phyloP scores from a whole-genome alignment of 2,888 invertebrate genomes.

The Spodoptera exigua region DNA sequence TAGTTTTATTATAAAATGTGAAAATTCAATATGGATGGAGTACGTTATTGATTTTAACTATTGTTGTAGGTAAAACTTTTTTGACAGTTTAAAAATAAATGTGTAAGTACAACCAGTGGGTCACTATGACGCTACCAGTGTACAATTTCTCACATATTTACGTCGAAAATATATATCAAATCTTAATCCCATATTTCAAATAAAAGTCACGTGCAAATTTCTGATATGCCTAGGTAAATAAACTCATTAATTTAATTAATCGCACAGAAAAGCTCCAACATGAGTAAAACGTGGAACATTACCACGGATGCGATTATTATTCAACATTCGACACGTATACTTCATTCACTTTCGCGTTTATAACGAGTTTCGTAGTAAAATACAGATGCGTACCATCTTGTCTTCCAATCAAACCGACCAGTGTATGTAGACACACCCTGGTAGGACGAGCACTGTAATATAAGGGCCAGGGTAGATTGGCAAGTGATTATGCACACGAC shows the following conservation, averaged over 20 bases:
- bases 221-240: too few relatives aligned
- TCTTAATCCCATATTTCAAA: too few relatives aligned
- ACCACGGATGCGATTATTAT: slow-evolving; percentile 39
- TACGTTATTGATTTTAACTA: too few relatives aligned
- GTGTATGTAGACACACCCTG: slow-evolving; percentile 8
- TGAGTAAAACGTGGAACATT: slow-evolving; percentile 32
- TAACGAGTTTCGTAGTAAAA: slow-evolving; percentile 52
- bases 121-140: too few relatives aligned
- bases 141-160: too few relatives aligned
- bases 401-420: slow-evolving; percentile 41
- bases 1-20: too few relatives aligned
- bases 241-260: not conserved
- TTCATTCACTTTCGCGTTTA: slow-evolving; percentile 62
- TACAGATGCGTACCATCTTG: slow-evolving; percentile 40
- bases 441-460: not conserved
- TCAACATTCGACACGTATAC: slow-evolving; percentile 50
- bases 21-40: too few relatives aligned
- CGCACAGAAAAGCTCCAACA: not conserved
- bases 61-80: too few relatives aligned
- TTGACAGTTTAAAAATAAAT: too few relatives aligned
- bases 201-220: too few relatives aligned
- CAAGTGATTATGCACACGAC: slow-evolving; percentile 59
- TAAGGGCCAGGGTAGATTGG: slow-evolving; percentile 51
- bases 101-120: too few relatives aligned
- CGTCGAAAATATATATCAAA: too few relatives aligned